Evolutionary conservation across 2,797 vertebrate species (phyloP).

Genomic region (Trichosurus vulpecula): DNA sequence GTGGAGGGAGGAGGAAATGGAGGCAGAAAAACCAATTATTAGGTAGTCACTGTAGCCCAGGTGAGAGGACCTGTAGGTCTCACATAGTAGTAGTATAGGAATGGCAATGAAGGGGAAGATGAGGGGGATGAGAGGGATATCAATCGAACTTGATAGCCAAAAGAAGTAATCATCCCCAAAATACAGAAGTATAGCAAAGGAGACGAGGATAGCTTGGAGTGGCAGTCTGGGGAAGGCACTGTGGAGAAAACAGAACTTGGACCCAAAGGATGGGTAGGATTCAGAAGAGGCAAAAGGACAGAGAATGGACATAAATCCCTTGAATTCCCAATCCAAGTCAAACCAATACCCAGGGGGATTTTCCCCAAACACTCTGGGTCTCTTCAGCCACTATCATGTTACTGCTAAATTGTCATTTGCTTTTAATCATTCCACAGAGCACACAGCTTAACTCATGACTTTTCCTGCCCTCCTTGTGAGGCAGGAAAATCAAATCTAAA

Average conservation of each 20-base stretch:
- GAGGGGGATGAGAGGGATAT: neutral
- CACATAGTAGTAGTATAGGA: neutral
- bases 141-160: neutral
- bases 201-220: neutral
- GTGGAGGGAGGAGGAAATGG: neutral
- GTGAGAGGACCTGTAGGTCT: neutral
- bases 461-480: neutral
- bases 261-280: neutral
- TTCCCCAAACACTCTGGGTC: neutral
- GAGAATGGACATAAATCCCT: neutral
- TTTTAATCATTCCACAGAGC: neutral
- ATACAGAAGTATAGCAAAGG: neutral
- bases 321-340: neutral
- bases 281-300: neutral
- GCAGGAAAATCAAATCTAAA: neutral
- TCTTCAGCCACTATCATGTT: neutral
- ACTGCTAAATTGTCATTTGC: neutral
- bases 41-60: neutral
- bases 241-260: neutral
- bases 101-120: neutral
- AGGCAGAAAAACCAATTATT: neutral
- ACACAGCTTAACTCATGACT: neutral
- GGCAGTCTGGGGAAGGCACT: neutral
- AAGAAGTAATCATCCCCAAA: neutral
- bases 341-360: neutral